These are phyloP conservation scores for Calameuta filiformis DNA, from an alignment of 2,888 invertebrate species.

Conservation along the genomic window DNA sequence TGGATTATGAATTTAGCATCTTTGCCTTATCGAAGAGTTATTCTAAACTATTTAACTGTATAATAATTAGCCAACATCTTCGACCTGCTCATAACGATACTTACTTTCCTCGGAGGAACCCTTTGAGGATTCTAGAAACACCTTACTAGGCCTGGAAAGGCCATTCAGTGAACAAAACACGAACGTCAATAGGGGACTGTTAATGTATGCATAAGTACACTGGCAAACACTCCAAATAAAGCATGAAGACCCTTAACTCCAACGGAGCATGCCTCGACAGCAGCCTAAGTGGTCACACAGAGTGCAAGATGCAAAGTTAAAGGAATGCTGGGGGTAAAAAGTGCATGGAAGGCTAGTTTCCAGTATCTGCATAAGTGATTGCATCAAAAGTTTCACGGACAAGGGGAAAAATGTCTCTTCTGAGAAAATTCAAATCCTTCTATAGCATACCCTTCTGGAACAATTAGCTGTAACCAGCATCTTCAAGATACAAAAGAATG, in stretches of 20 bases:
- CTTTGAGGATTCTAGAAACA: slow-evolving; percentile 33
- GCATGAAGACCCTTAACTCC: slow-evolving; percentile 49
- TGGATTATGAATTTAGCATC: not conserved
- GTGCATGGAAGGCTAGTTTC: slow-evolving; percentile 56
- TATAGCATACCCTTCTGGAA: not conserved
- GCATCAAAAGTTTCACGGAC: slow-evolving; percentile 31
- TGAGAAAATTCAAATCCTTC: not conserved
- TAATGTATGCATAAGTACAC: slow-evolving; percentile 60
- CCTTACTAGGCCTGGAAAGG: slow-evolving; percentile 44
- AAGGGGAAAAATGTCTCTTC: slow-evolving; percentile 1
- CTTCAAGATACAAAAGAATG: not conserved
- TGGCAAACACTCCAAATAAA: slow-evolving; percentile 58
- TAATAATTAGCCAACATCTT: not conserved
- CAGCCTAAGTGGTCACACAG: slow-evolving; percentile 23
- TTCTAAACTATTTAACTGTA: not conserved
- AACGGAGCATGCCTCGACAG: slow-evolving; percentile 36
- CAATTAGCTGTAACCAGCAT: not conserved
- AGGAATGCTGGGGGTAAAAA: slow-evolving; percentile 49
- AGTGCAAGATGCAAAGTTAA: slow-evolving; percentile 43
- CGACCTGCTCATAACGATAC: not conserved
- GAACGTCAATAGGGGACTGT: slow-evolving; percentile 43
- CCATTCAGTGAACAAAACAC: slow-evolving; percentile 36
- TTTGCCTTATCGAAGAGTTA: not conserved
- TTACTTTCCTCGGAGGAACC: slow-evolving; percentile 17
- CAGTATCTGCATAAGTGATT: slow-evolving; percentile 49